A percentile compares a stretch with the other conserved stretches of the same genome.
phyloP scores from a whole-genome alignment of 1,140 invertebrate genomes.

The Scaptomyza pallida region DNA sequence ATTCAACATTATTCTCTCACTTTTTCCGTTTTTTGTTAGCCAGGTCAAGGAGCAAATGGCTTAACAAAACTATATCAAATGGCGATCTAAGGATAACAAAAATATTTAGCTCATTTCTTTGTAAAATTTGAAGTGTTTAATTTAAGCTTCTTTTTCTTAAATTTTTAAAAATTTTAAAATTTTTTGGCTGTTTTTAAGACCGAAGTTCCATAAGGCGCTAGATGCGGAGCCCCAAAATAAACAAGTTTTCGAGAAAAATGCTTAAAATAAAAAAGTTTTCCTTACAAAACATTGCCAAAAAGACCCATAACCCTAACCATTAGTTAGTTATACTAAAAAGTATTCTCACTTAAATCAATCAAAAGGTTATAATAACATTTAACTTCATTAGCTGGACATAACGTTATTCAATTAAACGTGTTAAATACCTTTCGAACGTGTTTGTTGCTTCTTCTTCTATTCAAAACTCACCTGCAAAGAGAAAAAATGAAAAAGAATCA shows the following conservation, averaged over 20 bases:
- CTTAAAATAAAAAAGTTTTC: too few species aligned
- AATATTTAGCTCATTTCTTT: neutral
- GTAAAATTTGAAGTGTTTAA: too few species aligned
- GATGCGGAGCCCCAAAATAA: too few species aligned
- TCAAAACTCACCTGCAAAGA: slow-evolving; percentile 62
- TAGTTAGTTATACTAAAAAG: neutral
- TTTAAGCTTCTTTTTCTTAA: too few species aligned
- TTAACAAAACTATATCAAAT: neutral
- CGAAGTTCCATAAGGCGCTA: too few species aligned
- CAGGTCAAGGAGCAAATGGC: slow-evolving; percentile 5
- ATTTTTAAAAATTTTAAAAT: too few species aligned
- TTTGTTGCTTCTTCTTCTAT: neutral
- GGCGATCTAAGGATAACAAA: neutral
- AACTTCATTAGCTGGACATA: too few species aligned
- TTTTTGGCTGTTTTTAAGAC: too few species aligned
- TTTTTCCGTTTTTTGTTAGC: neutral
- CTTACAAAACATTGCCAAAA: too few species aligned
- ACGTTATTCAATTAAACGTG: neutral
- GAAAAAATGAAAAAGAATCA: slow-evolving; percentile 1
- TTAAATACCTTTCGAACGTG: neutral
- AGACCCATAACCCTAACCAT: too few species aligned
- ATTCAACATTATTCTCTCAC: neutral
- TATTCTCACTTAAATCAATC: neutral
- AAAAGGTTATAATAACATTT: neutral
- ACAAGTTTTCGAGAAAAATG: too few species aligned